phyloP scores from a whole-genome alignment of 2,888 invertebrate genomes.

The Smittia sp. region DNA sequence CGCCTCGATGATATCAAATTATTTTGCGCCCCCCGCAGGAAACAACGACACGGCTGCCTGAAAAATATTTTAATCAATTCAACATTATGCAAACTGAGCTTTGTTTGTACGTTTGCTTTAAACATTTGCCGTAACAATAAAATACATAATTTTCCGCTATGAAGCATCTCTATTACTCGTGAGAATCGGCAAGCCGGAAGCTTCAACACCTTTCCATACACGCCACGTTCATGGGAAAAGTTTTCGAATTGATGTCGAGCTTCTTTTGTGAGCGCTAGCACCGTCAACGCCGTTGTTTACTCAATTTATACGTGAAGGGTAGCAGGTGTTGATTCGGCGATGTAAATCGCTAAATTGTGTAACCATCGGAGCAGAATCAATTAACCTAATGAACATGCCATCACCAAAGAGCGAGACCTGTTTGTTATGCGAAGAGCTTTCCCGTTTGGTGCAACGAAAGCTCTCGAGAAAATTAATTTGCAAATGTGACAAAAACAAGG shows the following conservation, averaged over 20 bases:
- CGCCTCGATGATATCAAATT: not conserved
- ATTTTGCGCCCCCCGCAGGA: no score
- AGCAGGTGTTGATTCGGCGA: conserved; percentile 15
- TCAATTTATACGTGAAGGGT: conserved; percentile 7
- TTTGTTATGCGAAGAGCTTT: no score
- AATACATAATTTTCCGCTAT: conserved; percentile 34
- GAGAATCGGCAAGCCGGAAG: conserved; percentile 29
- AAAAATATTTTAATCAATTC: conserved; percentile 33
- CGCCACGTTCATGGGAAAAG: not conserved
- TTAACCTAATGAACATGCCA: conserved; percentile 30
- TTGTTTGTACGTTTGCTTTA: not conserved
- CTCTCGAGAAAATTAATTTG: not conserved
- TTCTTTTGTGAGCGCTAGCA: not conserved
- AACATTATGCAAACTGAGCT: conserved; percentile 34
- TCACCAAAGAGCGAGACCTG: not conserved
- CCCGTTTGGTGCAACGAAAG: no score
- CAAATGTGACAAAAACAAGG: not conserved
- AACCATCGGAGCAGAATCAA: conserved; percentile 16
- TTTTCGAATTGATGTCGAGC: not conserved
- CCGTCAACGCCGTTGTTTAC: not conserved
- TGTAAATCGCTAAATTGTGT: not conserved
- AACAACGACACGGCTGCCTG: no score
- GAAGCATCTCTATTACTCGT: conserved; percentile 30
- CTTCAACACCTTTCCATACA: conserved; percentile 15
- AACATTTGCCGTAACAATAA: conserved; percentile 31